A percentile compares a stretch with the other conserved stretches of the same genome.
These are phyloP conservation scores for Halcyon leucocephala DNA, from an alignment of 2,797 vertebrate species.

Conservation along the genomic window DNA sequence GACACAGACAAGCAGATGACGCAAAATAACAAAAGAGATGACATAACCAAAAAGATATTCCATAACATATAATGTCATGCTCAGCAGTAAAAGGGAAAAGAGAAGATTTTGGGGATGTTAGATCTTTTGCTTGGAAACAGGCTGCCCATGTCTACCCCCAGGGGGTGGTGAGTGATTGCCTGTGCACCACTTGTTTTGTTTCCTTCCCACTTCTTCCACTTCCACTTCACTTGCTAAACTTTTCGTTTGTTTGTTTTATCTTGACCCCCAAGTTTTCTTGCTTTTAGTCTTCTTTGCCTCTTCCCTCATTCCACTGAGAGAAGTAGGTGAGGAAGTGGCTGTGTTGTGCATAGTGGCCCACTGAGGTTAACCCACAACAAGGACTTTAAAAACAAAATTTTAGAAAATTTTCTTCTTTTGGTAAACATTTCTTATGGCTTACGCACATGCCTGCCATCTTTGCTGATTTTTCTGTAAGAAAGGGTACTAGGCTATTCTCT, in stretches of 20 bases:
- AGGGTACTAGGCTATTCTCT: background rate
- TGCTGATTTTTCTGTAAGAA: background rate
- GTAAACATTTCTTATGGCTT: background rate
- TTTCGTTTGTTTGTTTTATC: background rate
- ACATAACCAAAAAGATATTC: background rate
- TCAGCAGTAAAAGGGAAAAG: background rate
- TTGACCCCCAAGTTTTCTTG: background rate
- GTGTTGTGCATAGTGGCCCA: background rate
- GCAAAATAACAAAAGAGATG: background rate
- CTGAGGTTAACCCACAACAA: background rate
- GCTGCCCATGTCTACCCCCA: background rate
- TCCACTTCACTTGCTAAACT: background rate
- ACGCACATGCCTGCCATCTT: background rate
- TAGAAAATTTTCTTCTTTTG: background rate
- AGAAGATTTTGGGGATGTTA: background rate
- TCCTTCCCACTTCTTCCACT: background rate
- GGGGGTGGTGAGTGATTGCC: background rate
- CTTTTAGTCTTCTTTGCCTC: background rate
- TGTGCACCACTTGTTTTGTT: background rate
- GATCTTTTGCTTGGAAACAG: background rate
- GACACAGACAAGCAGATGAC: background rate
- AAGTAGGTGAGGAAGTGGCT: background rate
- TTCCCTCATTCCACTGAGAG: background rate
- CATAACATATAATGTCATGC: background rate
- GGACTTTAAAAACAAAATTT: background rate